Conservation (phyloP, 92 coral and sea anemone genomes). For the Heliopora coerulea region DNA sequence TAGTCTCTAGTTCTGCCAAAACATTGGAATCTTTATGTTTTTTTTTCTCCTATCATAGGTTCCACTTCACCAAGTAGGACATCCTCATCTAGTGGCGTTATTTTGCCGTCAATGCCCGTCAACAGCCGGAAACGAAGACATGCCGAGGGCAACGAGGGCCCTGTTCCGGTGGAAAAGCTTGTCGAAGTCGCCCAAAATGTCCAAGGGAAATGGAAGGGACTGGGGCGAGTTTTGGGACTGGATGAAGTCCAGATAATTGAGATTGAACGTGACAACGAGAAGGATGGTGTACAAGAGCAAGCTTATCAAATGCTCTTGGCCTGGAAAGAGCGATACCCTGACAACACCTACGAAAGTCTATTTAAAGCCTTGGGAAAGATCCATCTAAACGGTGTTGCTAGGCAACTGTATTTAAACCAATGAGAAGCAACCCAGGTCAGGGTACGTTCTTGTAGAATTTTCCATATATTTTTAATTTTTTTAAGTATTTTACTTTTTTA, state of each 20-base stretch:
- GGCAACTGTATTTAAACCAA: conserved; percentile 44
- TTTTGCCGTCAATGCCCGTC: conserved; percentile 6
- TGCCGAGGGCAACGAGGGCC: conserved; percentile 30
- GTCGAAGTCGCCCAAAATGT: conserved; percentile 64
- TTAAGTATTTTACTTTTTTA: no score
- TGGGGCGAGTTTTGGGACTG: conserved; percentile 72
- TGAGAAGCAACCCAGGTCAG: background rate
- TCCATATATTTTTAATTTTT: no score
- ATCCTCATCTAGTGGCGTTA: conserved; percentile 31
- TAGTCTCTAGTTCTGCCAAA: no score
- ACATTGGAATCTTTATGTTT: background rate
- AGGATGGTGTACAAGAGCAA: conserved; percentile 82
- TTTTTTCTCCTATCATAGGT: background rate
- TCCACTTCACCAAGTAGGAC: conserved; percentile 28
- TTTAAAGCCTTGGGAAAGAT: conserved; percentile 69
- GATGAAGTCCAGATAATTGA: conserved; percentile 65
- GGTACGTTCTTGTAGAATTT: no score
- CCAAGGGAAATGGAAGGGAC: conserved; percentile 69
- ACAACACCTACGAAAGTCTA: conserved; percentile 51
- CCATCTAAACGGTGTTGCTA: conserved; percentile 69
- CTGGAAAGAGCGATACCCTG: conserved; percentile 83
- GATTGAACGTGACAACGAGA: conserved; percentile 72
- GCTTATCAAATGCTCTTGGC: conserved; percentile 84
- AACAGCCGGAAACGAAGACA: conserved; percentile 79
- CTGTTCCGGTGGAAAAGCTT: conserved; percentile 69